Conservation (phyloP, 2,797 vertebrate species). For the Sarcoramphus papa region DNA sequence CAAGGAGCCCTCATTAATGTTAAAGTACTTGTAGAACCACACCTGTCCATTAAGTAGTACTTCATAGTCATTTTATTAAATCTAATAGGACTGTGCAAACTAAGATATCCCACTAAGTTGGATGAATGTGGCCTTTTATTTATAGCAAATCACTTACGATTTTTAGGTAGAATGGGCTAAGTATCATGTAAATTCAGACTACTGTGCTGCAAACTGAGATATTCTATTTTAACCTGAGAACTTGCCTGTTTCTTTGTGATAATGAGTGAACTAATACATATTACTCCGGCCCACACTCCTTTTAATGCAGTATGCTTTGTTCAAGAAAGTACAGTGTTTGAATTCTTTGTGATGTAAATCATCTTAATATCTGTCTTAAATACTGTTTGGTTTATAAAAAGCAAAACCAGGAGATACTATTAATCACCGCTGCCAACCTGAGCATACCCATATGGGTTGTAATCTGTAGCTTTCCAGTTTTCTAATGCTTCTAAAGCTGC, state of each 20-base stretch:
- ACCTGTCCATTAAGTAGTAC: background rate
- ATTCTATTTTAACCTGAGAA: background rate
- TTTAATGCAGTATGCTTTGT: background rate
- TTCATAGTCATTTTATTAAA: background rate
- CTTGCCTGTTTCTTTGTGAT: background rate
- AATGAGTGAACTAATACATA: background rate
- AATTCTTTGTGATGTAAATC: background rate
- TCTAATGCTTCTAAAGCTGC: constrained; percentile 20
- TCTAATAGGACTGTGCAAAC: background rate
- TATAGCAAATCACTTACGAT: background rate
- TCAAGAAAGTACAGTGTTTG: background rate
- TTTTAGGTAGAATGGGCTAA: background rate
- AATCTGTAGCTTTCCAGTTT: constrained; percentile 11
- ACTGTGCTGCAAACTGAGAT: background rate
- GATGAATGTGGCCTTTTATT: background rate
- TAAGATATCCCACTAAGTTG: background rate
- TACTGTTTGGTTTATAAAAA: constrained; percentile 37
- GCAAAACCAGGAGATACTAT: background rate
- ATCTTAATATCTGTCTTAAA: background rate
- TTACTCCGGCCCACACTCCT: background rate
- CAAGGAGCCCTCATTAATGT: background rate
- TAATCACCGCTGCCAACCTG: background rate
- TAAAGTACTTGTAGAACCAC: background rate
- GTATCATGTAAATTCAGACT: background rate
- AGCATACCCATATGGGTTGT: background rate